Conservation (phyloP, 2,797 vertebrate species). For the Selene dorsalis region DNA sequence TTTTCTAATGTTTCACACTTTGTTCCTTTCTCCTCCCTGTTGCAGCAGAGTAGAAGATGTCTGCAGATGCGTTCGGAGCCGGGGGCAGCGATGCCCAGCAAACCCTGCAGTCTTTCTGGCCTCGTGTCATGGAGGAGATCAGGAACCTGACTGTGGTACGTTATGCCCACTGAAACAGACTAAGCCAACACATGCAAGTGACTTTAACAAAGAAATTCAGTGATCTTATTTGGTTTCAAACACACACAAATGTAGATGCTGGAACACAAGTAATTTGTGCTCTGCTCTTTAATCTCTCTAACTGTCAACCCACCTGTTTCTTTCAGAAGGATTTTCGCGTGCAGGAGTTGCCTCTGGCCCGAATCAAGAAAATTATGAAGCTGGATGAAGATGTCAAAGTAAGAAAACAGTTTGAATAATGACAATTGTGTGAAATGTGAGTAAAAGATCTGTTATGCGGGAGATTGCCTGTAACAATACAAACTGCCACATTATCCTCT, state of each 20-base stretch:
- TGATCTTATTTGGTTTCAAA: neutral
- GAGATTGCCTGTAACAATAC: neutral
- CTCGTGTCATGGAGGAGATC: constrained; percentile 98
- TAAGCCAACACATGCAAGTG: constrained; percentile 12
- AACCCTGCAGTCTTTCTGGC: constrained; percentile 98
- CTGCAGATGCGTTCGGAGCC: constrained; percentile 91
- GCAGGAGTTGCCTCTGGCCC: constrained; percentile 96
- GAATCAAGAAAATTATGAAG: constrained; percentile 99
- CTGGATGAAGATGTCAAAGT: constrained; percentile 99
- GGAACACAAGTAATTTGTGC: neutral
- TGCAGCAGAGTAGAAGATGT: constrained; percentile 87
- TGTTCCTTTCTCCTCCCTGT: constrained; percentile 12
- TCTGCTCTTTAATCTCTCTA: neutral
- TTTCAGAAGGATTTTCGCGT: constrained; percentile 98
- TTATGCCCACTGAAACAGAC: neutral
- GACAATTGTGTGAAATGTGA: neutral
- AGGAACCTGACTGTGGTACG: constrained; percentile 96
- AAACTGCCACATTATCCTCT: neutral
- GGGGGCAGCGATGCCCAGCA: constrained; percentile 96
- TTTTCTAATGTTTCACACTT: constrained; percentile 25
- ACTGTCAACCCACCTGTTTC: constrained; percentile 53
- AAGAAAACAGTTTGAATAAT: constrained; percentile 40
- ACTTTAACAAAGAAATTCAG: neutral
- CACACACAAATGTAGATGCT: neutral
- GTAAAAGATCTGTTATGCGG: neutral